phyloP scores from a whole-genome alignment of 2,888 invertebrate species.

The Heliconius cydno region DNA sequence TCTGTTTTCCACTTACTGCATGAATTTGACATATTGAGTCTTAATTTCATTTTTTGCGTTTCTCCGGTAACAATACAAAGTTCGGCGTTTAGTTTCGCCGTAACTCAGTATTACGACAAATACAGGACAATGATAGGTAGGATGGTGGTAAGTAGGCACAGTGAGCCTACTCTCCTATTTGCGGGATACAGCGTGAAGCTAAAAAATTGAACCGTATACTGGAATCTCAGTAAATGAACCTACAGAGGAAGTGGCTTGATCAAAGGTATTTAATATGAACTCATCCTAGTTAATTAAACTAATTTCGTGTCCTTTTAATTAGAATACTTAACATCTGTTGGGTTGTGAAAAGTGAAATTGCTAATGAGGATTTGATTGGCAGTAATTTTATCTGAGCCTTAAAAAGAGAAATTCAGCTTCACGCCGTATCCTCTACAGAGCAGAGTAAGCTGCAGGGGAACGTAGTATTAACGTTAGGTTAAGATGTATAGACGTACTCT shows the following conservation, averaged over 20 bases:
- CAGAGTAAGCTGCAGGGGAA: background rate
- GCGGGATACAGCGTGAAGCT: background rate
- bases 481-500: too few relatives aligned
- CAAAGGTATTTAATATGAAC: conserved; percentile 18
- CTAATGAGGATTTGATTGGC: background rate
- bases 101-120: too few relatives aligned
- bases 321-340: conserved; percentile 5
- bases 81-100: too few relatives aligned
- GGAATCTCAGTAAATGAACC: background rate
- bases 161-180: background rate
- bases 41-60: too few relatives aligned
- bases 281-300: conserved; percentile 12
- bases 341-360: conserved; percentile 5
- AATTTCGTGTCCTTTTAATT: background rate
- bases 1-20: too few relatives aligned
- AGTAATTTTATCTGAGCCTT: background rate
- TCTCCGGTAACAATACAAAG: too few relatives aligned
- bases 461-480: too few relatives aligned
- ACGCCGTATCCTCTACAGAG: background rate
- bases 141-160: too few relatives aligned
- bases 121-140: too few relatives aligned
- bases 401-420: background rate
- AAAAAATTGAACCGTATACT: background rate
- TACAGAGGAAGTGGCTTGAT: background rate
- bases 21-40: too few relatives aligned